These are phyloP conservation scores for Listronotus bonariensis DNA, from an alignment of 1,140 invertebrate species.

Conservation along the genomic window DNA sequence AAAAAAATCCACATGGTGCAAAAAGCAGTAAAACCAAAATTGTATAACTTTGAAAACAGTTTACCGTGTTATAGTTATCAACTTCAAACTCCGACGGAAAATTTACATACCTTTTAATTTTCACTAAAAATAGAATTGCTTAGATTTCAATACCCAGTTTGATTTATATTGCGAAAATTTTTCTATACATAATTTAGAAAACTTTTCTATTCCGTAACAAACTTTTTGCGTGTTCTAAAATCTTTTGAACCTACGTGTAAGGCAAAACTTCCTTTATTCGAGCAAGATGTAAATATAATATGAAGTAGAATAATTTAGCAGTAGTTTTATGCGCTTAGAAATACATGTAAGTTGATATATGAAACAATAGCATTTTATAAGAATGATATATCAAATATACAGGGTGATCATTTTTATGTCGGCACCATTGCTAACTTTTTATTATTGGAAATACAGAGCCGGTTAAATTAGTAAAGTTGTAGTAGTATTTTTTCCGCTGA, in stretches of 20 bases:
- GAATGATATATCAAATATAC: no score
- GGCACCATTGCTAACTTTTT: no score
- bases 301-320: conserved; percentile 28
- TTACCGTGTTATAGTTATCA: conserved; percentile 35
- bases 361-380: no score
- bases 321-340: background rate
- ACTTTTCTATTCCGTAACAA: conserved; percentile 33
- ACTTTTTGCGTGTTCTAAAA: conserved; percentile 18
- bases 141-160: conserved; percentile 37
- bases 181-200: conserved; percentile 36
- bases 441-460: no score
- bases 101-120: conserved; percentile 35
- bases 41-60: conserved; percentile 21
- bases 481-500: no score
- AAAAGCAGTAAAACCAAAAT: no score
- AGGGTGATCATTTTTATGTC: no score
- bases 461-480: no score
- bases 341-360: no score
- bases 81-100: conserved; percentile 26
- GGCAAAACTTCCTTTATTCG: conserved; percentile 16
- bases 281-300: conserved; percentile 16
- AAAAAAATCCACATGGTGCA: no score
- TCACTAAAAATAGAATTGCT: conserved; percentile 30
- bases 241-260: conserved; percentile 13
- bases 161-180: conserved; percentile 33